Conservation (phyloP, 2,797 vertebrate species). For the Neosilurus mollespiculum region DNA sequence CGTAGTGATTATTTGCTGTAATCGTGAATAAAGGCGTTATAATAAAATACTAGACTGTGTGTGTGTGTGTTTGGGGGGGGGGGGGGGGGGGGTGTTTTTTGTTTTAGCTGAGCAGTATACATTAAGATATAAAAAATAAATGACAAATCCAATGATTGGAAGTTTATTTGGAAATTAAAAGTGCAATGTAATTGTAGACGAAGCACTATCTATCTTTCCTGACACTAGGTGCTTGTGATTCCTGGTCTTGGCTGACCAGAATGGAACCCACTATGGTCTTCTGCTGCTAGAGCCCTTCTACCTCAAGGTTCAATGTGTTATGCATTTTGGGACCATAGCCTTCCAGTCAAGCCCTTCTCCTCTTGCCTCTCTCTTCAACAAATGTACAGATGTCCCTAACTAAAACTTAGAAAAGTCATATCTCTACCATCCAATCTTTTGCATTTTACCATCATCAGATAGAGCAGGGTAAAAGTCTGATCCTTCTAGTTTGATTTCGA, state of each 20-base stretch:
- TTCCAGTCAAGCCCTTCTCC: not conserved
- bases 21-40: no score
- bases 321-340: not conserved
- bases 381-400: not conserved
- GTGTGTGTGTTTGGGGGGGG: no score
- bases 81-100: no score
- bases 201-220: not conserved
- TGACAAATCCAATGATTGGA: not conserved
- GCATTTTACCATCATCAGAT: not conserved
- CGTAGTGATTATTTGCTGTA: no score
- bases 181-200: not conserved
- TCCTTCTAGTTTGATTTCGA: not conserved
- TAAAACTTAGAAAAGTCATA: not conserved
- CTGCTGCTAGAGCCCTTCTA: not conserved
- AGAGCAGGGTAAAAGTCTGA: no score
- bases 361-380: no score
- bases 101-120: not conserved
- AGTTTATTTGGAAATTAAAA: not conserved
- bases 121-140: constrained; percentile 3
- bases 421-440: not conserved
- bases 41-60: no score
- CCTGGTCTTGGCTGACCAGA: not conserved
- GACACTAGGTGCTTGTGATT: not conserved
- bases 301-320: not conserved
- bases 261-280: not conserved